These are phyloP conservation scores for Enteromius afrohamiltoni DNA, from an alignment of 2,797 vertebrate species.

Conservation along the genomic window DNA sequence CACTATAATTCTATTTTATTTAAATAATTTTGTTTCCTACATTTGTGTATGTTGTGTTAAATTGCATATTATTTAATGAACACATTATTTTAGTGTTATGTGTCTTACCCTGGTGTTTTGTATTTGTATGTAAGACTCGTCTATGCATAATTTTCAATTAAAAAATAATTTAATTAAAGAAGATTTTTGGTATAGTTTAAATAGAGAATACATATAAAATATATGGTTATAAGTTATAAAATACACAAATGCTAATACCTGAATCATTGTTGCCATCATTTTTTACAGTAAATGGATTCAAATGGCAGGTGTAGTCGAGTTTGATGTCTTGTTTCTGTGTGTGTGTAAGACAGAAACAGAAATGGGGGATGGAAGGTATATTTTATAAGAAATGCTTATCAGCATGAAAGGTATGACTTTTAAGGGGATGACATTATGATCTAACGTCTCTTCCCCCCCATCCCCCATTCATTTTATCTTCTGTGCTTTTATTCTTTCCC, in stretches of 20 bases:
- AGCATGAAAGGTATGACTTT: conserved; percentile 30
- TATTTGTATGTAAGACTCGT: neutral
- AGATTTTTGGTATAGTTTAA: neutral
- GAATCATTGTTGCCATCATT: neutral
- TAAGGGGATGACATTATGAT: conserved; percentile 49
- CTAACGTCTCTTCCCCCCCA: conserved; percentile 9
- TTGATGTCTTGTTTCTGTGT: conserved; percentile 18
- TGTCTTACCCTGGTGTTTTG: neutral
- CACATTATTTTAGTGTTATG: neutral
- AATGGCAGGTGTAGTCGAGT: conserved; percentile 13
- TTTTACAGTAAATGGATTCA: conserved; percentile 15
- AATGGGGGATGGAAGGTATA: neutral
- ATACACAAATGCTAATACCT: neutral
- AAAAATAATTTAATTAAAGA: too few relatives aligned
- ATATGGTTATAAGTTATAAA: neutral
- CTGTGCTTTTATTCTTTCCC: conserved; percentile 16
- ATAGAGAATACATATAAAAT: neutral
- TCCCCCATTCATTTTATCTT: conserved; percentile 20
- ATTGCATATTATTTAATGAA: neutral
- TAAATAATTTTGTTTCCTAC: neutral
- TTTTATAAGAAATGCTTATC: conserved; percentile 36
- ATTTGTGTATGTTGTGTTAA: neutral
- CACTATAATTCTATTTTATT: neutral
- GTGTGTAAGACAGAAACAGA: neutral
- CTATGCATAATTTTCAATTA: neutral